phyloP scores from a whole-genome alignment of 2,888 invertebrate species.

The Eupithecia tripunctaria region DNA sequence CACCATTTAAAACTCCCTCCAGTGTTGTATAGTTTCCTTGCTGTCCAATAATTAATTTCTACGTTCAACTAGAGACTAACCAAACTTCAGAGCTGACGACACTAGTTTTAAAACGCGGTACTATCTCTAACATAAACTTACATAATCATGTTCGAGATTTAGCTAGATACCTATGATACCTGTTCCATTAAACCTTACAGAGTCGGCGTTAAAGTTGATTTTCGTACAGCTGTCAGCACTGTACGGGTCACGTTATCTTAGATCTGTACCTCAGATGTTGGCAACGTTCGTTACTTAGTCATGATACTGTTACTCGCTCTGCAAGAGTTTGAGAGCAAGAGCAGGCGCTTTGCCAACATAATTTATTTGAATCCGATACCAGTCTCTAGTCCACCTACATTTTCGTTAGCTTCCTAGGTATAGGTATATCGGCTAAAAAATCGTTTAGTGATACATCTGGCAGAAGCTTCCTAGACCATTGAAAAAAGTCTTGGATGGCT shows the following conservation, averaged over 20 bases:
- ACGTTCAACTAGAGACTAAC: neutral
- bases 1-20: neutral
- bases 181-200: neutral
- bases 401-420: neutral
- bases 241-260: neutral
- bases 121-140: neutral
- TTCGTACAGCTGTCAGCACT: neutral
- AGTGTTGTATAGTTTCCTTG: neutral
- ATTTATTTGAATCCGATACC: slow-evolving; percentile 24
- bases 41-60: neutral
- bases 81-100: neutral
- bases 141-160: neutral
- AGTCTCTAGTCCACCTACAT: slow-evolving; percentile 12
- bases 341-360: slow-evolving; percentile 24
- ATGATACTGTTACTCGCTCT: slow-evolving; percentile 19
- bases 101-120: neutral
- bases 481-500: slow-evolving; percentile 2
- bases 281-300: slow-evolving; percentile 22
- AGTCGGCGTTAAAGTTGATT: neutral
- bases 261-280: slow-evolving; percentile 11
- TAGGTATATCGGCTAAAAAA: neutral
- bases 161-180: neutral
- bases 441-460: neutral
- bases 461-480: neutral
- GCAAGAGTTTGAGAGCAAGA: slow-evolving; percentile 12